A percentile compares a stretch with the other conserved stretches of the same genome.
Conservation (phyloP, 1,140 invertebrate species). For the Drosophila lini region DNA sequence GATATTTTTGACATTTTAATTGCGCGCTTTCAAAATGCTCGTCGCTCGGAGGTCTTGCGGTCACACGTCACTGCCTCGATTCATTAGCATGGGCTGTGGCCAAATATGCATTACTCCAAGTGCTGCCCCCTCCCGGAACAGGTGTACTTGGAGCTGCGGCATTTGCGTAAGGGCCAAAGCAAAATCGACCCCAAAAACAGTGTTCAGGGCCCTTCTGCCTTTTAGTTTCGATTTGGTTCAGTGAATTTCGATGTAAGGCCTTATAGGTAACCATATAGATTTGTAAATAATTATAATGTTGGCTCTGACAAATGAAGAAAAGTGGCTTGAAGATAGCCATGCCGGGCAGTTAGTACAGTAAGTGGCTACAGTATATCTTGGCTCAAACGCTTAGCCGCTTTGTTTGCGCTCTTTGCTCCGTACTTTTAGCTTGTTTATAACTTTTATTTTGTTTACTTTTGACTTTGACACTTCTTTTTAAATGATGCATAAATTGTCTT, state of each 20-base stretch:
- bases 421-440: conserved; percentile 29
- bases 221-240: conserved; percentile 20
- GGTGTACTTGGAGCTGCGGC: conserved; percentile 21
- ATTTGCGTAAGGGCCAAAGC: conserved; percentile 55
- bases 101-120: conserved; percentile 46
- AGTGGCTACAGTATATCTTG: conserved; percentile 18
- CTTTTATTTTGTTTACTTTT: conserved; percentile 37
- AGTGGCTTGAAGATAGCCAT: conserved; percentile 28
- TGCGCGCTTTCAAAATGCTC: conserved; percentile 52
- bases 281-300: conserved; percentile 28
- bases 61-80: conserved; percentile 69
- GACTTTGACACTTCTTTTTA: conserved; percentile 15
- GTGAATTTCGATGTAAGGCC: conserved; percentile 15
- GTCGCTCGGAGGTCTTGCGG: conserved; percentile 41
- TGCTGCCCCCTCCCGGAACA: neutral
- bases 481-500: conserved; percentile 22
- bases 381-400: conserved; percentile 24
- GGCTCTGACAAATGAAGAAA: conserved; percentile 22
- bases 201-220: conserved; percentile 41
- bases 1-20: conserved; percentile 69
- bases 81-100: conserved; percentile 61
- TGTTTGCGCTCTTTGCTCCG: conserved; percentile 13
- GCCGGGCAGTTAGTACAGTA: conserved; percentile 2
- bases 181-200: conserved; percentile 65
- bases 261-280: conserved; percentile 23